Base-by-base conservation (phyloP, 1,140 invertebrate species). In the Sitodiplosis mosellana region DNA sequence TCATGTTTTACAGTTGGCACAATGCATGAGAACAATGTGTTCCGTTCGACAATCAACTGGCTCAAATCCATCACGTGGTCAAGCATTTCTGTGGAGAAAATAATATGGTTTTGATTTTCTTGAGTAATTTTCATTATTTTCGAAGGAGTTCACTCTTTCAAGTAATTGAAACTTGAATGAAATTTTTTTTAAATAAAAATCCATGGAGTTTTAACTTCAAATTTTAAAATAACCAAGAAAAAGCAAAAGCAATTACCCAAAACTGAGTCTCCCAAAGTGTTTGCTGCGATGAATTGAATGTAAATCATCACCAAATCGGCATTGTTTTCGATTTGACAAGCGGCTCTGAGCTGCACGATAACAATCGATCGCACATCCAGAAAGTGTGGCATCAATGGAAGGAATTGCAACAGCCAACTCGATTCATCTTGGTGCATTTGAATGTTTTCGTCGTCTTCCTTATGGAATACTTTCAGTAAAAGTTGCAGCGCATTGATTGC, bases 31-130 rank as follows among this genome's bases (percentile, higher is more conserved):
- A 90, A 81, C 49, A 95, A 82, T 6, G 83, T 87, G 51, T 81
- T 84, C n/a, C 92, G 70, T 64, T 96, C 91, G 15, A 96, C 90
- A 45, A 97, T 83, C 41, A 96, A 67, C 54, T 90, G 87, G 2
- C 87, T 83, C 55, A 95, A 78, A 61, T 95, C 90, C 63, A 65
- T 64, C 7, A 78, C 75, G 18, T 80, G 61, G 51, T 79, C 77
- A 14, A 72, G 69, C 53, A 80, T 64, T 47, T 80, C 77, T 3
- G 69, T n/a, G n/a, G n/a, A n/a, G n/a, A n/a, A n/a, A n/a, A n/a
- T n/a, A n/a, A n/a, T n/a, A n/a, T n/a, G n/a, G n/a, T n/a, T n/a
- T n/a, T n/a, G n/a, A n/a, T n/a, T n/a, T n/a, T n/a, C n/a, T n/a
- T n/a, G n/a, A n/a, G n/a, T n/a, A n/a, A n/a, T n/a, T n/a, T n/a